Evolutionary conservation across 2,113 vertebrate genomes (phyloP), one percentile per base, ranked within the genome.

Genomic region (Dipodomys stephensi): DNA sequence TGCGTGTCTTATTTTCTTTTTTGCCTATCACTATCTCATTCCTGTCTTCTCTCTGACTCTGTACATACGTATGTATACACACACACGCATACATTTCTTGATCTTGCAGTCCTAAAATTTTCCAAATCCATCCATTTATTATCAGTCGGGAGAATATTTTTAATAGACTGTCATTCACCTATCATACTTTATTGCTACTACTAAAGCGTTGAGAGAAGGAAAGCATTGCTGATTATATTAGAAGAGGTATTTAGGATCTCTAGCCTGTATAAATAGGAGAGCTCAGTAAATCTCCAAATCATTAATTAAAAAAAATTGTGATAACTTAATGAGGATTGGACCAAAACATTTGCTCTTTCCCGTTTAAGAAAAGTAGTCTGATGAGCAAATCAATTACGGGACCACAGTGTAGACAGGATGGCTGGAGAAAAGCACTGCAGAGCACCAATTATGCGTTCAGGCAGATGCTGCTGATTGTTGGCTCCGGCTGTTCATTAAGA

Each of bases 301-400:
- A 68, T 79, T 92, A 73, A 93, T 94, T 95, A 1, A 13, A 53
- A 83, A 95, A 95, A 93, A 87, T 46, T 49, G 60, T 62, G 60
- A 68, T 57, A 84, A 88, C 28, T 80, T 71, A 83, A 18, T 87
- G 84, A 95, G 32, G 60, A 94, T n/a, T 90, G 44, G 32, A 89
- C 57, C 64, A 78, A 95, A 94, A 90, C 74, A 94, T 91, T 69
- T 39, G 87, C 27, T 90, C 77, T 91, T 88, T 72, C 62, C 53
- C 64, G 84, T 92, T 30, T 77, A 73, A 90, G 18, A 27, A 30
- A 93, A 65, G 49, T 4, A 86, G 83, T 57, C 88, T 92, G 77
- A 87, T 65, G 62, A 94, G 83, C 87, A 94, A 96, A 78, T 57
- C 83, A 92, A 94, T 93, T 94, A 94, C 0, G 65, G 83, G 8